Base-by-base conservation (phyloP, 2,888 invertebrate species). In the Gasteruption jaculator region DNA sequence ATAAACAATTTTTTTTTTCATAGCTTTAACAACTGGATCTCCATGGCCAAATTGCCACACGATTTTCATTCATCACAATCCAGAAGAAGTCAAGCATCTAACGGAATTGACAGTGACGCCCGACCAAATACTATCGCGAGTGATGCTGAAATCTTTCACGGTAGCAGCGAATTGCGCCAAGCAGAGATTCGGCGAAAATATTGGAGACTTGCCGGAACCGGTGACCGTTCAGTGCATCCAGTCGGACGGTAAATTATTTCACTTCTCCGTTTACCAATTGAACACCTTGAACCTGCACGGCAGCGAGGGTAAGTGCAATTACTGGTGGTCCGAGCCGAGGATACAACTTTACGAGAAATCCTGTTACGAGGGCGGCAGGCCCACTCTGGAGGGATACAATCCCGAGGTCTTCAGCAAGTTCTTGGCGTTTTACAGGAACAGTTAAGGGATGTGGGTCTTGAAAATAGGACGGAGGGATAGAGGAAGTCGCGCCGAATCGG, bases 261-360 rank as follows among this genome's bases (percentile, higher is more conserved):
- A 91, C 63, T 91, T 93, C 64, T 83, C 86, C 4, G 79, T 90
- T 12, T 80, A 88, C 43, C 91, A 95, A 71, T 73, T 95, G 10
- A 91, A 91, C 58, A 88, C 88, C 1, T 72, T 90, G 22, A 78
- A 88, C 67, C 69, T 89, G 3, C 65, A 74, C 58, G 76, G 78
- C 1, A 64, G 57, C 10, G 74, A 77, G 16, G 78, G 78, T 18
- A 67, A 75, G 1, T 87, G 83, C 63, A 95, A 95, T 71, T 76
- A 86, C 50, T 89, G 86, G 80, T 94, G 88, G 78, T 79, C 80
- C 57, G 77, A 78, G 34, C 78, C 82, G 14, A 70, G 75, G 50
- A 71, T 85, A 36, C 72, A 80, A 50, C 63, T 91, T 14, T 91
- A 83, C 56, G 74, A 79, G 31, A 74, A 75, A 38, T 83, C 86